These are phyloP conservation scores for Trichogramma dendrolimi DNA, from an alignment of 2,888 invertebrate genomes.

Conservation along the genomic window DNA sequence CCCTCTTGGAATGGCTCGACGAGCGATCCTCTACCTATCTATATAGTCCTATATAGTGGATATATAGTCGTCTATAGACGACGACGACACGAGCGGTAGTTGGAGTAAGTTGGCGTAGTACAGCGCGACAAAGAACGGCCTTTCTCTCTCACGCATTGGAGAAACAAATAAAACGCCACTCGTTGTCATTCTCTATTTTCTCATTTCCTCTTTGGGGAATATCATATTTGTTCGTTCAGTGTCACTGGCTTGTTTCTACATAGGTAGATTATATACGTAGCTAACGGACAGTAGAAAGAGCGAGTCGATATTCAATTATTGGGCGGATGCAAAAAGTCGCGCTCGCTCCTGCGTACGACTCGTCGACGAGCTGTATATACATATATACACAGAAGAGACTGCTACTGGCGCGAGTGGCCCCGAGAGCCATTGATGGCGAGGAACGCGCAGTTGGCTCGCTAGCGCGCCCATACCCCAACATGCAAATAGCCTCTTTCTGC, in stretches of 20 bases:
- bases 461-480: slow-evolving; percentile 17
- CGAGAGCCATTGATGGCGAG: not conserved
- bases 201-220: slow-evolving; percentile 26
- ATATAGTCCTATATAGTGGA: too few relatives aligned
- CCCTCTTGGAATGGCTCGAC: too few relatives aligned
- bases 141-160: too few relatives aligned
- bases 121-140: too few relatives aligned
- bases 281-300: too few relatives aligned
- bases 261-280: too few relatives aligned
- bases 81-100: too few relatives aligned
- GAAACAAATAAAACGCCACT: slow-evolving; percentile 20
- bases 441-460: not conserved
- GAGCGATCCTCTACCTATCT: too few relatives aligned
- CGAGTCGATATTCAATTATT: slow-evolving; percentile 47
- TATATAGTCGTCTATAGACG: too few relatives aligned
- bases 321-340: slow-evolving; percentile 38
- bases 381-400: not conserved
- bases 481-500: slow-evolving; percentile 24
- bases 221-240: slow-evolving; percentile 24
- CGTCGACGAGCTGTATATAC: too few relatives aligned
- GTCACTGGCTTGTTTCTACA: slow-evolving; percentile 6
- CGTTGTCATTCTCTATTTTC: slow-evolving; percentile 20
- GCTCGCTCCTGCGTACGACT: slow-evolving; percentile 4
- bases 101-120: too few relatives aligned
- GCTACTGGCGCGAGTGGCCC: not conserved